These are phyloP conservation scores for Darevskia mixta DNA, from an alignment of 2,797 vertebrate genomes.

Conservation along the genomic window DNA sequence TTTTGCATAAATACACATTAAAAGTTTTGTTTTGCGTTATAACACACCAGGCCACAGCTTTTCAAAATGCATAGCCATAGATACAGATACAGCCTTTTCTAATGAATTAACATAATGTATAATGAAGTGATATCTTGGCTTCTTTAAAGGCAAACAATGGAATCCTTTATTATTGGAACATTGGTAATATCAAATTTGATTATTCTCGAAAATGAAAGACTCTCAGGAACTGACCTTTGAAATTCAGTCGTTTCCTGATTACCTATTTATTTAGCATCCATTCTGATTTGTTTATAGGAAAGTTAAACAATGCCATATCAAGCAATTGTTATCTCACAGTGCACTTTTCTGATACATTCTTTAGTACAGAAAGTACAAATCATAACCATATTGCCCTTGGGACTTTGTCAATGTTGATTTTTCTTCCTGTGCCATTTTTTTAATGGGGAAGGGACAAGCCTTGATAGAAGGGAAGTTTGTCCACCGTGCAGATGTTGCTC, in stretches of 20 bases:
- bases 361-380: too few relatives aligned
- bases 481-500: fast-evolving
- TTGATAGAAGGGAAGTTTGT: too few relatives aligned
- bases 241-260: too few relatives aligned
- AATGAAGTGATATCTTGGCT: background rate
- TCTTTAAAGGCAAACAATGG: background rate
- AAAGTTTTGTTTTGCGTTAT: background rate
- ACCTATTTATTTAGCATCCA: too few relatives aligned
- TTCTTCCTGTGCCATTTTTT: too few relatives aligned
- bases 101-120: background rate
- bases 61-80: background rate
- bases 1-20: slow-evolving; percentile 10
- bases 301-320: too few relatives aligned
- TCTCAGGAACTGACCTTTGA: too few relatives aligned
- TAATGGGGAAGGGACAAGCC: background rate
- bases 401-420: background rate
- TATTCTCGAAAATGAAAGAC: background rate
- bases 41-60: background rate
- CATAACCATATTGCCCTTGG: too few relatives aligned
- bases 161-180: background rate
- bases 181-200: background rate
- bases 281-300: too few relatives aligned
- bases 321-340: too few relatives aligned
- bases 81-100: background rate
- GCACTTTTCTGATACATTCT: too few relatives aligned